Conservation (phyloP, 1,140 invertebrate species). For the Monochamus saltuarius region DNA sequence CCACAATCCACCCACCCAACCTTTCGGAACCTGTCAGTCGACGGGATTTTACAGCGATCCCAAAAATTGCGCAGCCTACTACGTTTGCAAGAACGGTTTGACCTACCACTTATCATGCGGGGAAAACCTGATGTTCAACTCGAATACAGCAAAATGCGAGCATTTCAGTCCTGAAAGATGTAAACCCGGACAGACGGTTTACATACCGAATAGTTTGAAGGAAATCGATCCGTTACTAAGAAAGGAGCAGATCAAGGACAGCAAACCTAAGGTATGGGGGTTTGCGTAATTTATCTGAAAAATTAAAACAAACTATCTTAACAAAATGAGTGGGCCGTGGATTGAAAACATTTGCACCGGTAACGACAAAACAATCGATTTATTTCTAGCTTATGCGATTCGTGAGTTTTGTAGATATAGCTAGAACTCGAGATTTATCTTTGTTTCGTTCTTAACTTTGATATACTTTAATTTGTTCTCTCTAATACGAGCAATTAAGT, state of each 20-base stretch:
- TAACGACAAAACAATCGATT: too few relatives aligned
- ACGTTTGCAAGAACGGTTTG: slow-evolving; percentile 65
- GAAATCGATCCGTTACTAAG: slow-evolving; percentile 16
- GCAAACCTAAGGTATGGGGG: slow-evolving; percentile 36
- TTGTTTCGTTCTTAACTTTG: too few relatives aligned
- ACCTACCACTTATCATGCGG: slow-evolving; percentile 59
- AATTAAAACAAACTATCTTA: too few relatives aligned
- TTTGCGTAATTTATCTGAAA: slow-evolving; percentile 6
- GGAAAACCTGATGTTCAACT: slow-evolving; percentile 56
- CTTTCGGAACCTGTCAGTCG: slow-evolving; percentile 53
- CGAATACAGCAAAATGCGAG: slow-evolving; percentile 56
- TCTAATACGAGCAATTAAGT: too few relatives aligned
- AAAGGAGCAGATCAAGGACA: slow-evolving; percentile 20
- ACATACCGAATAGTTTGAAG: slow-evolving; percentile 36
- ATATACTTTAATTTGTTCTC: too few relatives aligned
- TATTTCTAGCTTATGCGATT: too few relatives aligned
- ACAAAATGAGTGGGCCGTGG: too few relatives aligned
- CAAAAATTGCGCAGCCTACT: slow-evolving; percentile 66
- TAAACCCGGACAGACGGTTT: slow-evolving; percentile 42
- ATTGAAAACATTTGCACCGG: too few relatives aligned
- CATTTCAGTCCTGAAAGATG: slow-evolving; percentile 44
- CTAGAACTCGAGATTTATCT: too few relatives aligned
- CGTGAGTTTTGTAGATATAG: too few relatives aligned
- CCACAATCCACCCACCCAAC: slow-evolving; percentile 29
- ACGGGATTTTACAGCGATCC: slow-evolving; percentile 61